phyloP scores from a whole-genome alignment of 2,888 invertebrate genomes.

The Tuberolachnus salignus region DNA sequence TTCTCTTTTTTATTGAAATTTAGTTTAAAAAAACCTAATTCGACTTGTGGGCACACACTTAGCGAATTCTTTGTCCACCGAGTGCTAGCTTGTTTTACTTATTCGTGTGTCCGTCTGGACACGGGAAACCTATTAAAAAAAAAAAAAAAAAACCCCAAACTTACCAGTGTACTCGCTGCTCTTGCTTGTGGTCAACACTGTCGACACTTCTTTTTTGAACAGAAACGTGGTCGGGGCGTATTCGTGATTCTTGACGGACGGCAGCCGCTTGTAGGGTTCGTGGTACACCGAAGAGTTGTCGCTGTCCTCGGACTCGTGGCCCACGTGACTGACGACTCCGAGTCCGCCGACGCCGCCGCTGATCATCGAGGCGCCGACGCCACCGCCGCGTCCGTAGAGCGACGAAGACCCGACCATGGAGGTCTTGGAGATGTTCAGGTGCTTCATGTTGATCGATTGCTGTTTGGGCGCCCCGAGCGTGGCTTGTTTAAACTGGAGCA shows the following conservation, averaged over 20 bases:
- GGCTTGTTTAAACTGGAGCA: conserved; percentile 70
- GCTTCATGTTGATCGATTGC: conserved; percentile 53
- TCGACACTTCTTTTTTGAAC: conserved; percentile 63
- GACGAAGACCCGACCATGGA: conserved; percentile 61
- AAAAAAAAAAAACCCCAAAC: conserved; percentile 55
- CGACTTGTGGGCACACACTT: too few species aligned
- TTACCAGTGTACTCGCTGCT: conserved; percentile 67
- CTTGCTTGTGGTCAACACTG: conserved; percentile 63
- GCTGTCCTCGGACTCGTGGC: conserved; percentile 65
- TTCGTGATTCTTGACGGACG: conserved; percentile 63
- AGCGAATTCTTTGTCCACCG: too few species aligned
- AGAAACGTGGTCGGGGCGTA: conserved; percentile 63
- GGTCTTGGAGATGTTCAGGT: conserved; percentile 62
- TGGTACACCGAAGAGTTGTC: conserved; percentile 67
- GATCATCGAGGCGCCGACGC: conserved; percentile 59
- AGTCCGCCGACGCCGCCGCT: conserved; percentile 56
- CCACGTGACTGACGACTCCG: conserved; percentile 7
- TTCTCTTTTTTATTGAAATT: too few species aligned
- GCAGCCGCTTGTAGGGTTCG: conserved; percentile 67
- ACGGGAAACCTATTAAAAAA: too few species aligned
- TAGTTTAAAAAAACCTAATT: too few species aligned
- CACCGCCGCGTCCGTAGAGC: conserved; percentile 38
- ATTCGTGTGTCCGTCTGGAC: too few species aligned
- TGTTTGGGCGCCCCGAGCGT: conserved; percentile 65
- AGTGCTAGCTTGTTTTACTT: too few species aligned